phyloP scores from a whole-genome alignment of 2,888 invertebrate genomes.

The Phasia obesa region DNA sequence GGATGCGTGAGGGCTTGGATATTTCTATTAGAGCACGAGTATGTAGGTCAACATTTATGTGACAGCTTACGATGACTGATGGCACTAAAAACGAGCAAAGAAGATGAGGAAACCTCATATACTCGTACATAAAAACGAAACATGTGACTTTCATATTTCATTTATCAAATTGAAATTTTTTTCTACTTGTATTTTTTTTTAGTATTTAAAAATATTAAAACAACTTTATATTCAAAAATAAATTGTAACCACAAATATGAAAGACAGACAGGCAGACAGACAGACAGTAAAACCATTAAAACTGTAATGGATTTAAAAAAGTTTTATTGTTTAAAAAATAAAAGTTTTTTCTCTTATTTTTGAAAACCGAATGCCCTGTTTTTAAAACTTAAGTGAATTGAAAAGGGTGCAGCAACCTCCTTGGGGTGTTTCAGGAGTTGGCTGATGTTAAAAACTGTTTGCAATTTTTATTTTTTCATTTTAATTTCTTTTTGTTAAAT shows the following conservation, averaged over 20 bases:
- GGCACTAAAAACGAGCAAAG: slow-evolving; percentile 20
- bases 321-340: slow-evolving; percentile 23
- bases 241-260: slow-evolving; percentile 46
- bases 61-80: slow-evolving; percentile 66
- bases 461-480: background rate
- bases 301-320: slow-evolving; percentile 35
- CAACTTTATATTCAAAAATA: slow-evolving; percentile 27
- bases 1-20: background rate
- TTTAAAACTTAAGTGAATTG: background rate
- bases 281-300: slow-evolving; percentile 22
- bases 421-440: background rate
- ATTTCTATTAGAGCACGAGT: slow-evolving; percentile 17
- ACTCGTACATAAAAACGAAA: slow-evolving; percentile 13
- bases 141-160: slow-evolving; percentile 46
- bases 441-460: slow-evolving; percentile 8
- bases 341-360: slow-evolving; percentile 15
- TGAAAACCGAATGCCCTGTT: background rate
- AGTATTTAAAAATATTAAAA: background rate
- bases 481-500: background rate
- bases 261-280: background rate
- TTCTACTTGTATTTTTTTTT: slow-evolving; percentile 7
- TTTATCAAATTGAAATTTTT: slow-evolving; percentile 30
- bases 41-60: slow-evolving; percentile 66
- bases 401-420: slow-evolving; percentile 7
- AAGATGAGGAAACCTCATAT: slow-evolving; percentile 27